Base-by-base conservation (phyloP, 1,140 invertebrate species). In the Danaus plexippus region DNA sequence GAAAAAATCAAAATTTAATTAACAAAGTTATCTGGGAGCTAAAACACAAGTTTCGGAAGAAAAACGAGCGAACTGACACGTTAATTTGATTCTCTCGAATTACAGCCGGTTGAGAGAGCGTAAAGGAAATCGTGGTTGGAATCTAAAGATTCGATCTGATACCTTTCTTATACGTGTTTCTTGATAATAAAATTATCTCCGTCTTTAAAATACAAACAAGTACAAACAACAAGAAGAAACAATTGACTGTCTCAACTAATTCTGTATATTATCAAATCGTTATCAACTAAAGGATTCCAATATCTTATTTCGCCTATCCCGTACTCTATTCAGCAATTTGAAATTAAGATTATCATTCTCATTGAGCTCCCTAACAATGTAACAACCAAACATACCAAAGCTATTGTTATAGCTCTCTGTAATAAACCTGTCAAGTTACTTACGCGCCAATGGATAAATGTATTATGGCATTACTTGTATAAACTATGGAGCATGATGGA, bases 41-140 rank as follows among this genome's bases (percentile, higher is more conserved):
- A 80, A 85, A 84, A 85, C 77, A 77, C 76, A 85, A 85, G 82
- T 83, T 85, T 75, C 53, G 58, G 54, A 79, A 85, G 79, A 83
- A 85, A 85, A 85, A 85, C 82, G 82, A 77, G 73, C 66, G 63
- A 77, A 70, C 75, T 77, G 75, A 83, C 82, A 75, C 77, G 78
- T 80, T 85, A 80, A 85, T 83, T 85, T 71, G 73, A 82, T 85
- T 82, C 69, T 66, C 59, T 72, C 69, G 77, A 82, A 83, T 85
- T 83, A 85, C 75, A 75, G 75, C 75, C 73, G 72, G 60, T 73
- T 72, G 67, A 71, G 69, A 67, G 71, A 68, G 75, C 72, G 77
- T 75, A 72, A 70, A 78, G 60, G 59, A 67, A 68, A 73, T 74
- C 73, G 75, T 78, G 78, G 57, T 55, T 49, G 13, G 78, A 81